Base-by-base conservation (phyloP, 2,113 vertebrate species). In the Indicator indicator region DNA sequence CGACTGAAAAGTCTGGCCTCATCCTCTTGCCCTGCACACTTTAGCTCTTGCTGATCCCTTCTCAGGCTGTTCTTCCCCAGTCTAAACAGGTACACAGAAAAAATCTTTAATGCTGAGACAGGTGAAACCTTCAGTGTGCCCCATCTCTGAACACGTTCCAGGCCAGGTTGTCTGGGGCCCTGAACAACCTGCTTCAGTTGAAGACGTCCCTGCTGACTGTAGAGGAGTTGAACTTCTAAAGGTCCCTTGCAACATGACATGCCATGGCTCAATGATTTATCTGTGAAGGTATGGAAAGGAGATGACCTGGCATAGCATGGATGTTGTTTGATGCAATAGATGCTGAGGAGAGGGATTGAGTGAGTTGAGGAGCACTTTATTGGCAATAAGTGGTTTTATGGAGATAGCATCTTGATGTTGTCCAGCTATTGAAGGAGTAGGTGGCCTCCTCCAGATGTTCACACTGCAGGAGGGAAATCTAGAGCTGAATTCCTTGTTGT, bases 311-410 rank as follows among this genome's bases (percentile, higher is more conserved):
- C 70, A 5, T 14, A 11, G 21, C 0, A 0, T 4, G 64, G 42
- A 23, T 27, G 11, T 23, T 8, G n/a, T 24, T 36, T 21, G 16
- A 1, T 18, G 44, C 54, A 11, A 20, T 2, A 6, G 11, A 23
- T 1, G 2, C 16, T 6, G 6, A 1, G 11, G 40, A 44, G 30
- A 28, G 8, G n/a, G 50, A 16, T 46, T 0, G 5, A 11, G 23
- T 9, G 44, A 30, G 4, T 50, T 27, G 16, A 40, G 54, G 30
- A 42, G 36, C 38, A 11, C 16, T 16, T 63, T 11, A 0, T 16
- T 64, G 73, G 62, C 42, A 3, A 0, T 4, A 5, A 16, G 16
- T 5, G 40, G 12, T 6, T 58, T 86, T 20, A 9, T 0, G 2
- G 68, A 32, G 33, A 19, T 13, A 18, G 21, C 1, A 1, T 2